Conservation (phyloP, 2,113 vertebrate genomes). For the Myanophis thanlyinensis region DNA sequence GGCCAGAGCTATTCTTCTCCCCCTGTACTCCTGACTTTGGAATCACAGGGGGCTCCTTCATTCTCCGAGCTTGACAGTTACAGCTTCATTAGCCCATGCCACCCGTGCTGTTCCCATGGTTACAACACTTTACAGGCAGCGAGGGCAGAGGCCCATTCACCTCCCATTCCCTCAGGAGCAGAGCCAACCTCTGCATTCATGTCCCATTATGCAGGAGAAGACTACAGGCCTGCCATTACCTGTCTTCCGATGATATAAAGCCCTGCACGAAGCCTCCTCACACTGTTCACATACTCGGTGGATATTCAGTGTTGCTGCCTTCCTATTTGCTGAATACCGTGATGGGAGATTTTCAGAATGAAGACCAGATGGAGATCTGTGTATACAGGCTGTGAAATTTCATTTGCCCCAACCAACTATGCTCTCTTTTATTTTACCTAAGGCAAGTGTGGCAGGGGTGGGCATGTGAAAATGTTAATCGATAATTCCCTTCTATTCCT, state of each 20-base stretch:
- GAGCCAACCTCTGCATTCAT: conserved; percentile 3
- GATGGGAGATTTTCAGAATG: background rate
- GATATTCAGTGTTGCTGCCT: background rate
- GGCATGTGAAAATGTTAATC: background rate
- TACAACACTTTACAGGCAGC: conserved; percentile 15
- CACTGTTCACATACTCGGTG: background rate
- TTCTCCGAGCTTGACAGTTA: conserved; percentile 2
- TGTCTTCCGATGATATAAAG: background rate
- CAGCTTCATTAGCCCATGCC: conserved; percentile 21
- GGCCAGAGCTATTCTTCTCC: background rate
- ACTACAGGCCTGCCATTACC: background rate
- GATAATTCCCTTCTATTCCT: background rate
- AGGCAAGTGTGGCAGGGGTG: background rate
- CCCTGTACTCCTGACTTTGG: background rate
- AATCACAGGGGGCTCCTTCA: conserved; percentile 7
- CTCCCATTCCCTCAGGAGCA: background rate
- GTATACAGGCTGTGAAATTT: background rate
- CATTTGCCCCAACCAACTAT: background rate
- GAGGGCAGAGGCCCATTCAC: conserved; percentile 9
- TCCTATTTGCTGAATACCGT: background rate
- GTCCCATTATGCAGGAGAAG: background rate
- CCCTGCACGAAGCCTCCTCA: background rate
- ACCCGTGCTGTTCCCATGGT: conserved; percentile 25
- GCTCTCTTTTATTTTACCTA: background rate
- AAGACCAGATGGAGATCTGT: background rate